These are phyloP conservation scores for Pipistrellus pygmaeus DNA, from an alignment of 2,797 vertebrate genomes.

Conservation along the genomic window DNA sequence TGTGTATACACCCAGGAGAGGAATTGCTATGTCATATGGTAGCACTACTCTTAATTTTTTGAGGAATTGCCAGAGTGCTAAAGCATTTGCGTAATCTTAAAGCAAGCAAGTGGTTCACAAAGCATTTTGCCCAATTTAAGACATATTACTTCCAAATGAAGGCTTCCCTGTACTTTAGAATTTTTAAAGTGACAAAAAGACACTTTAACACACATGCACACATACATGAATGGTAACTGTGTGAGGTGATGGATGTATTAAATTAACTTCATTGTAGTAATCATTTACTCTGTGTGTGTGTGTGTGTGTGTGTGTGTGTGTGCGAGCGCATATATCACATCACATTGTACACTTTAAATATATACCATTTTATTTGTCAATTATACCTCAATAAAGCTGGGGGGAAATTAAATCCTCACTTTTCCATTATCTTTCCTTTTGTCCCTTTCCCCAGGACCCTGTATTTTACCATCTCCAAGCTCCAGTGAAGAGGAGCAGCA, in stretches of 20 bases:
- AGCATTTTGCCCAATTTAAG: not conserved
- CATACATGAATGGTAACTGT: not conserved
- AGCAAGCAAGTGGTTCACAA: not conserved
- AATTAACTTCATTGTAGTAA: not conserved
- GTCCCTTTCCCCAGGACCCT: not conserved
- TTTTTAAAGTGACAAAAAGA: conserved; percentile 46
- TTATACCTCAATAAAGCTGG: not conserved
- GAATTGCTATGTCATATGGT: too few species aligned
- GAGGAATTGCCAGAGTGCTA: not conserved
- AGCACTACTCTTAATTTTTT: too few species aligned
- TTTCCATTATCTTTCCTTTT: conserved; percentile 2
- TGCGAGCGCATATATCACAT: not conserved
- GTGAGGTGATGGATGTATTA: not conserved
- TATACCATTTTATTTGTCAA: not conserved
- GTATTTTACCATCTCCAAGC: not conserved
- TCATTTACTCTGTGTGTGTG: not conserved
- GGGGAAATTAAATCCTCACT: not conserved
- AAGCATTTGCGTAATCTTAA: conserved; percentile 25
- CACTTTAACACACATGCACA: not conserved
- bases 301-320: too few species aligned
- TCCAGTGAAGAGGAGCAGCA: not conserved
- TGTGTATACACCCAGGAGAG: too few species aligned
- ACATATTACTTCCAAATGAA: conserved; percentile 38
- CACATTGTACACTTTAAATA: not conserved
- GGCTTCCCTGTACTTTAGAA: not conserved